phyloP scores from a whole-genome alignment of 2,888 invertebrate species.

The Onchidella celtica region DNA sequence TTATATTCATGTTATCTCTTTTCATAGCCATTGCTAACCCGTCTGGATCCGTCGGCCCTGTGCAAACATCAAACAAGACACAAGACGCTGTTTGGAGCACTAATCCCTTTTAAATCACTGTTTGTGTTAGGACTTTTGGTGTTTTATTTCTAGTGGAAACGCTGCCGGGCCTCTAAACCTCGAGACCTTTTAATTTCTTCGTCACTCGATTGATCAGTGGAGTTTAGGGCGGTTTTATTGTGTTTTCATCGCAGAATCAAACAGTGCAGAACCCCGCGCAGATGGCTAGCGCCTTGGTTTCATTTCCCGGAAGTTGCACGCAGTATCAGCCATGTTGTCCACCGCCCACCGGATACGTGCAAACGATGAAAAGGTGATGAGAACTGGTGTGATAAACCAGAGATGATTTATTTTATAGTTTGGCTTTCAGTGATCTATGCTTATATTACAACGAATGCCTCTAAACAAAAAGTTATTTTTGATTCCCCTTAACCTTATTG shows the following conservation, averaged over 20 bases:
- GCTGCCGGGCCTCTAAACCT: slow-evolving; percentile 4
- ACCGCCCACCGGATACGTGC: neutral
- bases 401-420: too few relatives aligned
- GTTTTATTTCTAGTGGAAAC: slow-evolving; percentile 16
- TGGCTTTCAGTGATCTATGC: too few relatives aligned
- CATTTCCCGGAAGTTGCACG: neutral
- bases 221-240: slow-evolving; percentile 18
- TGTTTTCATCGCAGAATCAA: neutral
- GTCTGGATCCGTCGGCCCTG: slow-evolving; percentile 1
- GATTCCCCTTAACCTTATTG: too few relatives aligned
- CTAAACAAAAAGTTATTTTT: too few relatives aligned
- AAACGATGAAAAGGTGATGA: neutral
- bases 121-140: slow-evolving; percentile 26
- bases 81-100: neutral
- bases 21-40: slow-evolving; percentile 28
- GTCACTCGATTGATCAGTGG: slow-evolving; percentile 5
- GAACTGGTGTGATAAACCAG: too few relatives aligned
- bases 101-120: slow-evolving; percentile 27
- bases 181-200: neutral
- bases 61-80: slow-evolving; percentile 23
- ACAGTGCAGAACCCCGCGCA: slow-evolving; percentile 3
- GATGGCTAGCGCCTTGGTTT: slow-evolving; percentile 18
- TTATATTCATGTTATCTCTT: slow-evolving; percentile 1
- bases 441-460: too few relatives aligned
- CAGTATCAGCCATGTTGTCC: neutral